Evolutionary conservation across 2,113 vertebrate species (phyloP).

Genomic region (Formicarius rufipectus): DNA sequence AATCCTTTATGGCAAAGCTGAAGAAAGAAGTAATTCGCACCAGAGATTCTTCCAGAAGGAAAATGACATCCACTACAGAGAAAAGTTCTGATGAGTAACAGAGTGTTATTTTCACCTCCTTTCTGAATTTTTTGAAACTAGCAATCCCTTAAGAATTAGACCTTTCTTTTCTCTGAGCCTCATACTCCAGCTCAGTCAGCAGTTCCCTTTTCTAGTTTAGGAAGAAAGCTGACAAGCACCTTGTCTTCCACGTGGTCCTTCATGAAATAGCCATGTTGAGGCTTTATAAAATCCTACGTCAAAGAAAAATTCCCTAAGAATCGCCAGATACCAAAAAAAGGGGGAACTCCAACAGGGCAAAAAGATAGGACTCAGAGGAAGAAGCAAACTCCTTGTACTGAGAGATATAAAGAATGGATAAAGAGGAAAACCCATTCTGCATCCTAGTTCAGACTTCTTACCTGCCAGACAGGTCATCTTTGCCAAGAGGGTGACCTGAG

Average conservation of each 20-base stretch:
- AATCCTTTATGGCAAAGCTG: background rate
- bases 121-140: background rate
- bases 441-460: background rate
- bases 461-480: background rate
- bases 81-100: background rate
- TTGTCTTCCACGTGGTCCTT: fast-evolving
- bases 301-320: background rate
- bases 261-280: background rate
- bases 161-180: background rate
- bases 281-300: background rate
- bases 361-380: background rate
- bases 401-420: background rate
- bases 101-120: background rate
- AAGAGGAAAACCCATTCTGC: background rate
- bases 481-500: background rate
- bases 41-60: background rate
- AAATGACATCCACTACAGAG: background rate
- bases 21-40: background rate
- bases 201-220: background rate
- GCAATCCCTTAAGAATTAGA: background rate
- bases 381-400: background rate
- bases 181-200: background rate
- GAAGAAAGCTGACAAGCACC: background rate
- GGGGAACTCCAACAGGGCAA: background rate
- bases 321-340: background rate